Evolutionary conservation across 2,888 invertebrate genomes (phyloP).

Genomic region (Tortrix viridana): DNA sequence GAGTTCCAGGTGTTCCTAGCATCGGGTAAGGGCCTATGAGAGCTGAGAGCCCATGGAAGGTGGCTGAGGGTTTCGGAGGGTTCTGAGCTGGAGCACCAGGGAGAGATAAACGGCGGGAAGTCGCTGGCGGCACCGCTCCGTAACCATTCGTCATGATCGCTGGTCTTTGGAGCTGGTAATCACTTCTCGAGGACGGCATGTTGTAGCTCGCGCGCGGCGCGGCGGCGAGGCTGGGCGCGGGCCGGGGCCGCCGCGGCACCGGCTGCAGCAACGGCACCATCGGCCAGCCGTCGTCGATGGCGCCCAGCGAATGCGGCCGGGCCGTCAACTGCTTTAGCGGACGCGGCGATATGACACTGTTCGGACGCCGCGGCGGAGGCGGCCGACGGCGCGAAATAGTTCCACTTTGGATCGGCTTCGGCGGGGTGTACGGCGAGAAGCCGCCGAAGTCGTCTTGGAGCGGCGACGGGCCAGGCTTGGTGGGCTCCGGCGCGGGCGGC

Average conservation of each 20-base stretch:
- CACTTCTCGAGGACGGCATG: conserved; percentile 85
- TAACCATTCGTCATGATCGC: conserved; percentile 80
- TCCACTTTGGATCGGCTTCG: conserved; percentile 66
- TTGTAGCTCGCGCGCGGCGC: conserved; percentile 78
- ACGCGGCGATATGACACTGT: conserved; percentile 81
- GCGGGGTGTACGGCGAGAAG: conserved; percentile 84
- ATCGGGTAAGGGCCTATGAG: conserved; percentile 61
- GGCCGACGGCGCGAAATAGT: conserved; percentile 42
- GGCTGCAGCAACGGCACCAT: conserved; percentile 80
- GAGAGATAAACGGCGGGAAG: conserved; percentile 80
- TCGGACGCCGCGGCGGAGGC: conserved; percentile 74
- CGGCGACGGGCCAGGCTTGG: conserved; percentile 49
- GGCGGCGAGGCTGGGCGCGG: conserved; percentile 72
- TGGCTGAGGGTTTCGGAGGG: conserved; percentile 85
- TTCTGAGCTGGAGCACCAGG: conserved; percentile 79
- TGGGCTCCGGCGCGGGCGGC: conserved; percentile 74
- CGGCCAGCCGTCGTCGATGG: conserved; percentile 73
- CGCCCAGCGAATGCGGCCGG: conserved; percentile 87
- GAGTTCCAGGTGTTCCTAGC: conserved; percentile 74
- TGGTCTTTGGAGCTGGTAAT: conserved; percentile 85
- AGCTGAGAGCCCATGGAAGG: conserved; percentile 84
- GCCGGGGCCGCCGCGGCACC: conserved; percentile 81
- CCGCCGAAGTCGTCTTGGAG: conserved; percentile 69
- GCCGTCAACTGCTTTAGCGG: conserved; percentile 64
- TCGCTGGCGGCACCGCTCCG: conserved; percentile 78